A percentile compares a stretch with the other conserved stretches of the same genome.
phyloP scores from a whole-genome alignment of 1,140 invertebrate genomes.

The Tetramorium simillimum region DNA sequence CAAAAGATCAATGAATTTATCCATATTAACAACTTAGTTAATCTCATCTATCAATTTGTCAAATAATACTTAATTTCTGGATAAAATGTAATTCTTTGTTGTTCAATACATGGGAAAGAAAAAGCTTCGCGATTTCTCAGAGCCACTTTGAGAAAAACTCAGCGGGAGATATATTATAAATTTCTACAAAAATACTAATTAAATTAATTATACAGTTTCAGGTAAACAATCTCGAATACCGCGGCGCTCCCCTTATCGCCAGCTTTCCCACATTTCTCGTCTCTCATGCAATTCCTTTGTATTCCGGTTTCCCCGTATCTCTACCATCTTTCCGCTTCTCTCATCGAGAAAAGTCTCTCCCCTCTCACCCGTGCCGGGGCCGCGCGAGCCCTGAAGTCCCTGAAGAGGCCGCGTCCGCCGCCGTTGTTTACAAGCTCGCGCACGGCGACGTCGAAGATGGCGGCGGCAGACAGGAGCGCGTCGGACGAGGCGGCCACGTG shows the following conservation, averaged over 20 bases:
- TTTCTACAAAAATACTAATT: not conserved
- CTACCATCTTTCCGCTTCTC: not conserved
- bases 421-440: conserved; percentile 39
- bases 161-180: too few species aligned
- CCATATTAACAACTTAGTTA: too few species aligned
- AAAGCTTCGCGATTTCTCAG: too few species aligned
- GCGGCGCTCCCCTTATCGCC: not conserved
- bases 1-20: too few species aligned
- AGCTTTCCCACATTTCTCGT: not conserved
- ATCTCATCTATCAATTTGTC: too few species aligned
- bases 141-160: too few species aligned
- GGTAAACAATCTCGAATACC: not conserved
- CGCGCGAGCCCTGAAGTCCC: too few species aligned
- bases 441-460: conserved; percentile 39
- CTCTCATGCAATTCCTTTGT: not conserved
- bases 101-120: too few species aligned
- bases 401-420: not conserved
- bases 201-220: not conserved
- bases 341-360: not conserved
- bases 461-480: not conserved
- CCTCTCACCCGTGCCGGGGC: too few species aligned
- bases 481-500: conserved; percentile 31
- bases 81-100: too few species aligned
- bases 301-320: not conserved
- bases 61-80: too few species aligned